phyloP scores from a whole-genome alignment of 2,113 vertebrate genomes.

The Trogon melanurus region DNA sequence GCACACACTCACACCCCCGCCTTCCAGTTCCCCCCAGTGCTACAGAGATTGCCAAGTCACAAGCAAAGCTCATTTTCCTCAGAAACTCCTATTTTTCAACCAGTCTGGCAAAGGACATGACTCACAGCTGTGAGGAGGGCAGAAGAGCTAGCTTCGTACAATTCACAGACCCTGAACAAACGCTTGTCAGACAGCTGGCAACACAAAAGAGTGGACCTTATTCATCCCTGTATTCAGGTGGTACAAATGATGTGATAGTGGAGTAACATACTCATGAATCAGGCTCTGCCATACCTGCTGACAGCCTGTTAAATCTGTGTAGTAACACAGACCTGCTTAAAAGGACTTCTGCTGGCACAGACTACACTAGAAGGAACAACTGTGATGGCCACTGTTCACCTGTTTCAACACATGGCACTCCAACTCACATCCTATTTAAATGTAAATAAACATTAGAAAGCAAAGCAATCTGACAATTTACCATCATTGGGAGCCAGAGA shows the following conservation, averaged over 20 bases:
- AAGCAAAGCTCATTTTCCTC: neutral
- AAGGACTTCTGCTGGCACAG: neutral
- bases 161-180: neutral
- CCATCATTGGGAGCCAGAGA: conserved; percentile 98
- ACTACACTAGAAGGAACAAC: neutral
- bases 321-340: neutral
- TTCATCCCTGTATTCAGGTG: neutral
- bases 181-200: neutral
- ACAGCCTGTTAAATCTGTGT: neutral
- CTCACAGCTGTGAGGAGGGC: neutral
- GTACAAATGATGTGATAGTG: neutral
- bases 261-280: neutral
- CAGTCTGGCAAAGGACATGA: neutral
- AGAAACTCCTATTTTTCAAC: neutral
- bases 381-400: neutral
- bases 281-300: neutral
- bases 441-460: neutral
- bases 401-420: neutral
- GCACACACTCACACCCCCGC: rapidly evolving
- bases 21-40: neutral
- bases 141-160: neutral
- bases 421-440: neutral
- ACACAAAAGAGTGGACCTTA: neutral
- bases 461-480: conserved; percentile 73
- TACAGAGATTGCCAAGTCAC: neutral